Conservation (phyloP, 2,113 vertebrate genomes). For the Microcebus jonahi region DNA sequence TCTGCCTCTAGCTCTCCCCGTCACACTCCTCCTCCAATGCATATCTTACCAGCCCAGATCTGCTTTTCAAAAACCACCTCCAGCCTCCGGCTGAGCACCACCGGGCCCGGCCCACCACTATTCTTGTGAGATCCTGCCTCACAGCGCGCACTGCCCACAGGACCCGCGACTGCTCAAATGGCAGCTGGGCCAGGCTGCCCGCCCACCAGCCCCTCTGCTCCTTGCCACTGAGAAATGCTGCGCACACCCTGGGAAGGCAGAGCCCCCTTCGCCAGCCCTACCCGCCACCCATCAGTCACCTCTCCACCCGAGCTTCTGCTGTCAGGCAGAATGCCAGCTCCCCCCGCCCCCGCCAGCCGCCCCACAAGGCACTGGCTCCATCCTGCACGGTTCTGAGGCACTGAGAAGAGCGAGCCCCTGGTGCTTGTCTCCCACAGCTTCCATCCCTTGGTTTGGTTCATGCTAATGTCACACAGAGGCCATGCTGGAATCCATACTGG, state of each 20-base stretch:
- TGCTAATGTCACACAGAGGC: neutral
- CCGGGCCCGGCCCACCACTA: neutral
- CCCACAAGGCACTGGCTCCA: neutral
- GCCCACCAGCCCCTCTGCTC: neutral
- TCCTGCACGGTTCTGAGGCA: neutral
- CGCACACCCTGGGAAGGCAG: neutral
- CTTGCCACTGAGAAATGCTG: neutral
- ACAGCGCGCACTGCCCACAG: neutral
- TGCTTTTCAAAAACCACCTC: slow-evolving; percentile 52
- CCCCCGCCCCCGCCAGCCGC: neutral
- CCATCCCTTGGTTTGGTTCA: neutral
- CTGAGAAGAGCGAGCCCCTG: neutral
- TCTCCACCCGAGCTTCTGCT: neutral
- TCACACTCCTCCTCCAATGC: neutral
- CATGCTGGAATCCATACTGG: neutral
- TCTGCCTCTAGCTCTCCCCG: neutral
- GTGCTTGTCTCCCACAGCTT: neutral
- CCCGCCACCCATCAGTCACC: neutral
- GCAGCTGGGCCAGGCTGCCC: neutral
- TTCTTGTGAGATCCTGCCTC: neutral
- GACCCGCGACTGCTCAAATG: neutral
- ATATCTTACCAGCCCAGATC: neutral
- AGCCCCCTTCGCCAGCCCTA: neutral
- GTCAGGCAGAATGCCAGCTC: neutral
- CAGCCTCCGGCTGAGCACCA: neutral